Conservation (phyloP, 1,140 invertebrate genomes). For the Pseudachorutes palmiensis region DNA sequence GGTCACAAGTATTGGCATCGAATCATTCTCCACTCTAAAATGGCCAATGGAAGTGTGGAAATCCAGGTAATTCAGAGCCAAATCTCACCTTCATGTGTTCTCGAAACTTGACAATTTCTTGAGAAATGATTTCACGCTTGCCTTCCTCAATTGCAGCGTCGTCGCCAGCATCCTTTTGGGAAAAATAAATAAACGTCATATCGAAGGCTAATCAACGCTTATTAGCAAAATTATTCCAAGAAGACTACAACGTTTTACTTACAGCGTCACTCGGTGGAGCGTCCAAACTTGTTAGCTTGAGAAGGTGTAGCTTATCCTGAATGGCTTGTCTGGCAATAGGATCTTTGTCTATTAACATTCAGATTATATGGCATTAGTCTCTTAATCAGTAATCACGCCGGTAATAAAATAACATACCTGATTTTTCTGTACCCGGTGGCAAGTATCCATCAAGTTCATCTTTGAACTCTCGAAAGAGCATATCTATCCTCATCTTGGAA, state of each 20-base stretch:
- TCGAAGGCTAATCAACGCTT: background rate
- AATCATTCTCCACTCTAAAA: too few species aligned
- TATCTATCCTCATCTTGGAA: slow-evolving; percentile 62
- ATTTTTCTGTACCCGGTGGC: slow-evolving; percentile 28
- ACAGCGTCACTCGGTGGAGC: slow-evolving; percentile 9
- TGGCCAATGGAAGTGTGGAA: too few species aligned
- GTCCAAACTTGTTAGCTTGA: slow-evolving; percentile 37
- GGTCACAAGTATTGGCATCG: too few species aligned
- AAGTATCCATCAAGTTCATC: slow-evolving; percentile 34
- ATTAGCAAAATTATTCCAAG: background rate
- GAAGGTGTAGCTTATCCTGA: slow-evolving; percentile 36
- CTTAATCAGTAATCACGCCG: too few species aligned
- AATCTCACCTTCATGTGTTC: slow-evolving; percentile 85
- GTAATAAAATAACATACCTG: slow-evolving; percentile 16
- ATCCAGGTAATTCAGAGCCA: background rate
- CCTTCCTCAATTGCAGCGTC: slow-evolving; percentile 88
- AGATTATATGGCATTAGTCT: too few species aligned
- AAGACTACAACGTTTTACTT: slow-evolving; percentile 4
- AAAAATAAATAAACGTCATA: background rate
- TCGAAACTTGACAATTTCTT: slow-evolving; percentile 92
- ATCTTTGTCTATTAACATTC: slow-evolving; percentile 35
- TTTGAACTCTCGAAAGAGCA: slow-evolving; percentile 38
- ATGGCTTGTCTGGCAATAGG: slow-evolving; percentile 29
- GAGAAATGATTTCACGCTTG: slow-evolving; percentile 81
- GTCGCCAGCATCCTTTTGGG: slow-evolving; percentile 50